Conservation (phyloP, 2,797 vertebrate species). For the Peromyscus melanophrys region DNA sequence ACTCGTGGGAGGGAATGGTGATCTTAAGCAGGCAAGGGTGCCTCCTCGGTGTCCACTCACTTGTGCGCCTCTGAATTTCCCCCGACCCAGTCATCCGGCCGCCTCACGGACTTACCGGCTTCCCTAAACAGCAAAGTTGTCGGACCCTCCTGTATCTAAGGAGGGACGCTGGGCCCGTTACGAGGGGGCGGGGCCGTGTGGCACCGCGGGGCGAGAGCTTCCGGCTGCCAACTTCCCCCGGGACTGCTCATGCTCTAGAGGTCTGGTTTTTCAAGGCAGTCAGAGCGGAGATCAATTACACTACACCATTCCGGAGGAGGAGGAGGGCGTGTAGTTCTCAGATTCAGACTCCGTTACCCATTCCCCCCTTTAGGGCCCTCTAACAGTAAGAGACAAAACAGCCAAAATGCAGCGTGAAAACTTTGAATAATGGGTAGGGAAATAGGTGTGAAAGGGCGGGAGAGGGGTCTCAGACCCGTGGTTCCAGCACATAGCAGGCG, state of each 20-base stretch:
- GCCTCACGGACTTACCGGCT: constrained; percentile 13
- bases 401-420: neutral
- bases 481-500: neutral
- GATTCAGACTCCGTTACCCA: neutral
- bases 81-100: neutral
- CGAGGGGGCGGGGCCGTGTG: constrained; percentile 63
- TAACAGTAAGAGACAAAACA: neutral
- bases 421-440: neutral
- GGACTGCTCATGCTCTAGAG: rapidly evolving
- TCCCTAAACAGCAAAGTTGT: neutral
- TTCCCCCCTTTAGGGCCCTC: neutral
- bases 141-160: neutral
- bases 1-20: neutral
- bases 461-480: neutral
- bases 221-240: neutral
- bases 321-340: neutral
- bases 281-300: too few species aligned
- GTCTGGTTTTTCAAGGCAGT: neutral
- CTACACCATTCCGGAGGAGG: too few species aligned
- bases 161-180: constrained; percentile 69
- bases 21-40: neutral
- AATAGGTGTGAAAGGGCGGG: neutral
- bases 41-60: neutral
- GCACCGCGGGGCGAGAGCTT: neutral
- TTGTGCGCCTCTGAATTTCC: neutral